Percentiles rank a stretch among this genome's conserved stretches.
Evolutionary conservation across 2,113 vertebrate species (phyloP).

Genomic region (Atlantisia rogersi): DNA sequence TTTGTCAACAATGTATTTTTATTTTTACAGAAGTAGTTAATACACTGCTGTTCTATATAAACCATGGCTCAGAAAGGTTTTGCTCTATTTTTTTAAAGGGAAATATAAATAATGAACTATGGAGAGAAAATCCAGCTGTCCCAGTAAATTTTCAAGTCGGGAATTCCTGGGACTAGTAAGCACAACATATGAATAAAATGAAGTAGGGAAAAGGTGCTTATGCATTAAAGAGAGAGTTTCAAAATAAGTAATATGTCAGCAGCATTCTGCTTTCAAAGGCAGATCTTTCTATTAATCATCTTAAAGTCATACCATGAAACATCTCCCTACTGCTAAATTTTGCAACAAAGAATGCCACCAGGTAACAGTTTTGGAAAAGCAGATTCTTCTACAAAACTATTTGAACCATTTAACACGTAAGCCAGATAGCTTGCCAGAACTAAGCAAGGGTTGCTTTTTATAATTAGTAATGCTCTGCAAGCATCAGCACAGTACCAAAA

Average conservation of each 20-base stretch:
- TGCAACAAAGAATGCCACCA: background rate
- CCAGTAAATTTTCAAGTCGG: background rate
- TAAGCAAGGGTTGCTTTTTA: slow-evolving; percentile 17
- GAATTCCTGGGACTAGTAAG: background rate
- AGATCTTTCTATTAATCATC: background rate
- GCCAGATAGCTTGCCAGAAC: background rate
- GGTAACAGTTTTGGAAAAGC: background rate
- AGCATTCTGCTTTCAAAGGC: background rate
- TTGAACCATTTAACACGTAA: background rate
- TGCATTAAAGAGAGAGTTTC: background rate
- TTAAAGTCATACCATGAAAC: background rate
- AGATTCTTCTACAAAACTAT: background rate
- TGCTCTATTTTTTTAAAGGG: background rate
- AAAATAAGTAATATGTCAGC: background rate
- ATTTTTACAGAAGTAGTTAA: background rate
- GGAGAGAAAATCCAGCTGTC: background rate
- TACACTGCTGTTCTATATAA: background rate
- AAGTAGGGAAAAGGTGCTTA: background rate
- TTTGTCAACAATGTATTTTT: background rate
- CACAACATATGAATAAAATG: background rate
- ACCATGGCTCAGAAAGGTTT: background rate
- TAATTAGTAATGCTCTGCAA: slow-evolving; percentile 54
- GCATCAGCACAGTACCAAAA: slow-evolving; percentile 17
- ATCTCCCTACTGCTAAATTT: background rate
- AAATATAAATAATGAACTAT: background rate